These are phyloP conservation scores for Chymomyza caudatula DNA, from an alignment of 2,888 invertebrate genomes.

Conservation along the genomic window DNA sequence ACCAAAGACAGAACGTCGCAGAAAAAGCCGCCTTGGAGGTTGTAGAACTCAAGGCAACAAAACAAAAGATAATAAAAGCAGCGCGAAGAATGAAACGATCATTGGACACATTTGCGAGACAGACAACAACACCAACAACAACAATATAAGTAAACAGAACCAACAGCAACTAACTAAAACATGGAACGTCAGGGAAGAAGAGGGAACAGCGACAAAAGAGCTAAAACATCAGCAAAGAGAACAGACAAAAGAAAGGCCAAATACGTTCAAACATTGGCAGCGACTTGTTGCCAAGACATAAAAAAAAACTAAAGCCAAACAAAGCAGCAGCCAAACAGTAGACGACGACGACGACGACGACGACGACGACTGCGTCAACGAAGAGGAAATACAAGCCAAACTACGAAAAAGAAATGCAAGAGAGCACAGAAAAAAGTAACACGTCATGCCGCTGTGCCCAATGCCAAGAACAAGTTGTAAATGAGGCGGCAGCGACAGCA, in stretches of 20 bases:
- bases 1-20: not conserved
- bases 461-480: slow-evolving; percentile 68
- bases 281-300: slow-evolving; percentile 68
- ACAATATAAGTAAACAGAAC: slow-evolving; percentile 7
- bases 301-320: slow-evolving; percentile 41
- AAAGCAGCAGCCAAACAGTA: slow-evolving; percentile 31
- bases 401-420: slow-evolving; percentile 50
- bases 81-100: slow-evolving; percentile 49
- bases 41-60: slow-evolving; percentile 27
- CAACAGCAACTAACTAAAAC: slow-evolving; percentile 30
- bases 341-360: slow-evolving; percentile 2
- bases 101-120: slow-evolving; percentile 58
- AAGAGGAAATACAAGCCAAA: slow-evolving; percentile 60
- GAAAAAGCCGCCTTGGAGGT: not conserved
- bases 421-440: slow-evolving; percentile 57
- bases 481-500: slow-evolving; percentile 49
- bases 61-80: slow-evolving; percentile 49
- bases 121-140: slow-evolving; percentile 19
- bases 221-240: slow-evolving; percentile 16
- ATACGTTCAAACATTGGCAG: slow-evolving; percentile 49
- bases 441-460: slow-evolving; percentile 60
- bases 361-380: slow-evolving; percentile 30
- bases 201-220: slow-evolving; percentile 37
- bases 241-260: slow-evolving; percentile 67
- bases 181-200: slow-evolving; percentile 22